phyloP scores from a whole-genome alignment of 2,797 vertebrate genomes.

The Sparidentex hasta region DNA sequence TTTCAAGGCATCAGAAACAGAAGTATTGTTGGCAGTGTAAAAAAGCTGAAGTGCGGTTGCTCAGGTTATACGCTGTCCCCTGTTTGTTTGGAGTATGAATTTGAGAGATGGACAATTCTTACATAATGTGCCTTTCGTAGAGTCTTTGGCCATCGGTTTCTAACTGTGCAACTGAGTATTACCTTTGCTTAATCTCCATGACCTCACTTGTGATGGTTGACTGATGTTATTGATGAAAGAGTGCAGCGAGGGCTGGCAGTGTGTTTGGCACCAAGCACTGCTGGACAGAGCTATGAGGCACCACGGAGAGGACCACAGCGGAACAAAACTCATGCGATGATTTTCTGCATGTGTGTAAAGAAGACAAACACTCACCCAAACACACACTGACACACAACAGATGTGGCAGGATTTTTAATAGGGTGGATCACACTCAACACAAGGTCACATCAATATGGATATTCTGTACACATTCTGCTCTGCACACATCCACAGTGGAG shows the following conservation, averaged over 20 bases:
- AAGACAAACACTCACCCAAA: not conserved
- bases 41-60: not conserved
- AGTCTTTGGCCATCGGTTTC: not conserved
- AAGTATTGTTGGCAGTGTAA: no score
- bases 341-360: slow-evolving; percentile 5
- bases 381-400: slow-evolving; percentile 4
- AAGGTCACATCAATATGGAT: slow-evolving; percentile 62
- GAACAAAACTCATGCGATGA: no score
- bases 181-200: not conserved
- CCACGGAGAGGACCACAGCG: slow-evolving; percentile 14
- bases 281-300: slow-evolving; percentile 56
- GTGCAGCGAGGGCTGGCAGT: not conserved
- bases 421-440: slow-evolving; percentile 25
- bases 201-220: not conserved
- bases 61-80: no score
- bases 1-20: not conserved
- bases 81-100: no score
- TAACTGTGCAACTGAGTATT: not conserved
- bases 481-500: slow-evolving; percentile 40
- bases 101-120: no score
- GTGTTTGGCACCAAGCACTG: slow-evolving; percentile 32
- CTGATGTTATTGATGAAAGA: not conserved
- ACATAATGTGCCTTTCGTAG: not conserved
- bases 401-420: slow-evolving; percentile 20
- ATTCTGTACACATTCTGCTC: slow-evolving; percentile 36